Conservation (phyloP, 2,113 vertebrate genomes). For the Chrysochloris asiatica region DNA sequence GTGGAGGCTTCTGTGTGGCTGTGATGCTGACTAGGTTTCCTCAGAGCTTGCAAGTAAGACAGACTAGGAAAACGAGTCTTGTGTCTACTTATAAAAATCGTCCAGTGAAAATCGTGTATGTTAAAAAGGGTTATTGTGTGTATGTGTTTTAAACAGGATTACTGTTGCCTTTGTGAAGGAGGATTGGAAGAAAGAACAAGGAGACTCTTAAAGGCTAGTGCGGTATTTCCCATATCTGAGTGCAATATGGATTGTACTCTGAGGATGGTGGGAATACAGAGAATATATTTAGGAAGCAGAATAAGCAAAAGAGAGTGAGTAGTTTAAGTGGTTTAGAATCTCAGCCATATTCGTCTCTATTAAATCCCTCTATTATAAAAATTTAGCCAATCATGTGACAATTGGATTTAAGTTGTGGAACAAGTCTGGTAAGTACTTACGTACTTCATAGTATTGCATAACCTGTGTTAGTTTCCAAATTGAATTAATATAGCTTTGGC, state of each 20-base stretch:
- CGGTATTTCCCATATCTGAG: constrained; percentile 20
- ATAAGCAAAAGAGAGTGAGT: not conserved
- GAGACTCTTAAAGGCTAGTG: not conserved
- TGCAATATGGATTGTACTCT: not conserved
- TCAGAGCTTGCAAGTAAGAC: not conserved
- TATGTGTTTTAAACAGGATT: not conserved
- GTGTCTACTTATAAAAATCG: not conserved
- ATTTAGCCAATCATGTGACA: not conserved
- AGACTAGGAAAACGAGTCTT: too few relatives aligned
- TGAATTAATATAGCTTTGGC: constrained; percentile 26
- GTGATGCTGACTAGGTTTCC: not conserved
- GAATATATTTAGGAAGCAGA: not conserved
- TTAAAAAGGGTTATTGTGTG: not conserved
- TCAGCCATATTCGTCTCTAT: constrained; percentile 33
- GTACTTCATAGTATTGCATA: constrained; percentile 20
- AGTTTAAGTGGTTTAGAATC: constrained; percentile 21
- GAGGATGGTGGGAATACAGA: not conserved
- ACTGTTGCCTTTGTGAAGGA: not conserved
- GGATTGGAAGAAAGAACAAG: not conserved
- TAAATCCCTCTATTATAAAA: constrained; percentile 34
- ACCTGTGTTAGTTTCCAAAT: not conserved
- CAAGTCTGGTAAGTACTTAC: constrained; percentile 45
- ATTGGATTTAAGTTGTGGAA: not conserved
- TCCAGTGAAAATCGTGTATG: not conserved
- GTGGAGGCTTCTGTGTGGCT: not conserved